phyloP scores from a whole-genome alignment of 2,797 vertebrate species.

The Graptemys geographica region DNA sequence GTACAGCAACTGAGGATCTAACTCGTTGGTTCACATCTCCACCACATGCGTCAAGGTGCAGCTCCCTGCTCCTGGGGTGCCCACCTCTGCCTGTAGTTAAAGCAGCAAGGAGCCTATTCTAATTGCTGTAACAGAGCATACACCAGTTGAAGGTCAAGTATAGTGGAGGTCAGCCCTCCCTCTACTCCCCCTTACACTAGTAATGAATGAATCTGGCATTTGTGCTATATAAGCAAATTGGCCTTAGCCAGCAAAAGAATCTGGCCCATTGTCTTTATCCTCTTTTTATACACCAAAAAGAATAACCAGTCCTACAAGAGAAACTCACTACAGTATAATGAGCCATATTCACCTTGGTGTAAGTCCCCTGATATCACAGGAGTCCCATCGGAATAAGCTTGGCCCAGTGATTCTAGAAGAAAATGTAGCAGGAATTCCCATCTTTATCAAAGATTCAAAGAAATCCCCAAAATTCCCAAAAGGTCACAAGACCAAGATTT shows the following conservation, averaged over 20 bases:
- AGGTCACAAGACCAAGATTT: neutral
- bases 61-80: neutral
- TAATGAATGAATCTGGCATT: neutral
- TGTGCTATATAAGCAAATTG: neutral
- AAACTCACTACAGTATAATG: conserved; percentile 1
- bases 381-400: neutral
- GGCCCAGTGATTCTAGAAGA: neutral
- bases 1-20: neutral
- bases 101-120: neutral
- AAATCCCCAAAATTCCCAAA: neutral
- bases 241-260: neutral
- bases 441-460: neutral
- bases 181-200: neutral
- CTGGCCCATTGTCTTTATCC: neutral
- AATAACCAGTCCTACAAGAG: neutral
- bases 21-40: neutral
- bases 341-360: neutral
- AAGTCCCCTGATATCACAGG: neutral
- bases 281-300: neutral
- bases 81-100: neutral
- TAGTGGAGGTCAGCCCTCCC: neutral
- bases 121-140: neutral
- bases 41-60: neutral
- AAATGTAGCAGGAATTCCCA: neutral
- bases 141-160: neutral